Conservation (phyloP, 2,797 vertebrate species). For the Clangula hyemalis region DNA sequence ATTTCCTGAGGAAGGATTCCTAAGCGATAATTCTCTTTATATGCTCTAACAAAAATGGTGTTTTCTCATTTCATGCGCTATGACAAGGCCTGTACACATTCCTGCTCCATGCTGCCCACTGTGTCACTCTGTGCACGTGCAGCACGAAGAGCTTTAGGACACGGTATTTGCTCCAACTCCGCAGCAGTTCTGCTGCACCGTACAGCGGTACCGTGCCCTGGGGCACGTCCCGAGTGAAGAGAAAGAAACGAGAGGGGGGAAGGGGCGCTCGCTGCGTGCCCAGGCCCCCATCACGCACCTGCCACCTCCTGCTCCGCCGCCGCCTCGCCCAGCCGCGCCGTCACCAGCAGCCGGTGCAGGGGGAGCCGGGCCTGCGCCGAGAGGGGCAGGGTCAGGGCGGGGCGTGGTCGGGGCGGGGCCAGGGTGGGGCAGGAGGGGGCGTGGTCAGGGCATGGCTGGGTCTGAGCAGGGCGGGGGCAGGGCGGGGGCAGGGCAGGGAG, state of each 20-base stretch:
- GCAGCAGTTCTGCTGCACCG: no score
- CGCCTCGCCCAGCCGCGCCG: neutral
- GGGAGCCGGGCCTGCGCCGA: neutral
- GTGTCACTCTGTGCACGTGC: accelerated
- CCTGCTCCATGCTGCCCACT: accelerated
- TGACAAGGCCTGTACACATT: accelerated
- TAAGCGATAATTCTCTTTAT: accelerated
- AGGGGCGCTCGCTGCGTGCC: no score
- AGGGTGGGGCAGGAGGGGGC: no score
- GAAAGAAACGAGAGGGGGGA: no score
- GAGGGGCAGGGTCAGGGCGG: neutral
- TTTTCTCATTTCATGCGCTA: accelerated
- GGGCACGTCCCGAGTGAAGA: no score
- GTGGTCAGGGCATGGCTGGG: no score
- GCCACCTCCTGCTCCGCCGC: neutral
- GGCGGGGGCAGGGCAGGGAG: no score
- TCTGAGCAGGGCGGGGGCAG: no score
- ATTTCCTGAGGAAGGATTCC: neutral
- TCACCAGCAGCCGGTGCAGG: neutral
- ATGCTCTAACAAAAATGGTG: accelerated
- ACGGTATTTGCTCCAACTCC: accelerated
- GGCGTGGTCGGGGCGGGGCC: no score
- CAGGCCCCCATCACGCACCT: neutral
- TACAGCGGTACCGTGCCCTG: no score
- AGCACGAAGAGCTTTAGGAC: accelerated